Base-by-base conservation (phyloP, 2,888 invertebrate species). In the Xylophagus ater region DNA sequence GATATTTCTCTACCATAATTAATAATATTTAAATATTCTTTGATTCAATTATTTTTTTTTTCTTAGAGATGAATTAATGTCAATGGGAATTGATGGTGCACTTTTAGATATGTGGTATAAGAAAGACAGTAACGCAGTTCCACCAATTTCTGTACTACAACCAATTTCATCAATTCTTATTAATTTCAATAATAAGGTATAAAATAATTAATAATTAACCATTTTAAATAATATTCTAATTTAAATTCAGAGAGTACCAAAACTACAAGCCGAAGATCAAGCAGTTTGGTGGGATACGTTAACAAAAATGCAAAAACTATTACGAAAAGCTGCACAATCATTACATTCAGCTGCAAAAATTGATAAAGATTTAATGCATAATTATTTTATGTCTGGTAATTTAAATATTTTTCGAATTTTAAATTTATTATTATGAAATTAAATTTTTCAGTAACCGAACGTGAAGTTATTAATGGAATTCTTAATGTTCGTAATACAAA, bases 271-370 rank as follows among this genome's bases (percentile, higher is more conserved):
- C 5, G 90, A 92, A 57, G 96, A 97, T 60, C 94, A 96, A 59
- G 89, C 85, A 0, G 78, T 88, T 17, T 97, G 97, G 96, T 97
- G 96, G 97, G 93, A 93, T 56, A 94, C 90, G 0, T 74, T 97
- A 41, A 80, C 78, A 25, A 93, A 92, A 63, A 89, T 97, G 78
- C 96, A 96, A 64, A 90, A 90, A 58, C 68, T 96, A 14, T 78
- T 97, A 48, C 70, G 96, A 8, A 96, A 93, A 65, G 90, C 93
- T 0, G 82, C 94, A 0, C 76, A 78, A 20, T 85, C 88, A n/a
- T 69, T 94, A 12, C 83, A 76, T 55, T 81, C 83, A 37, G 71
- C 78, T 47, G 87, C 84, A 5, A 85, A 85, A 62, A 82, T 97
- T 57, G 85, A 86, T 53, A 81, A 87, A 50, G 93, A 94, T 37